Evolutionary conservation across 2,797 vertebrate genomes (phyloP).

Genomic region (Eleutherodactylus coqui): DNA sequence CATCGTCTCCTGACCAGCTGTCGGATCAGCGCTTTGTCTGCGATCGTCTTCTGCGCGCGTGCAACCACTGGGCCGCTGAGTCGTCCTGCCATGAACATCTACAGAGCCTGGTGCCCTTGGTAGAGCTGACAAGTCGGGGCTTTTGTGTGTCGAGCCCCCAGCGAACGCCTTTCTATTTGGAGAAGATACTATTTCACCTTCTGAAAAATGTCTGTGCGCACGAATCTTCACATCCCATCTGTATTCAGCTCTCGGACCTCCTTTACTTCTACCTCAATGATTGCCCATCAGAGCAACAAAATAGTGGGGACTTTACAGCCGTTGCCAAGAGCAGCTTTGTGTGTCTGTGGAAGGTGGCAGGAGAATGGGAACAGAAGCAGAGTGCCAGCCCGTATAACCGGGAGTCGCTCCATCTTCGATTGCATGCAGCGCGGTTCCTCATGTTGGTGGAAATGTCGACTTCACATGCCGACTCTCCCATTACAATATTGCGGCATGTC

Average conservation of each 20-base stretch:
- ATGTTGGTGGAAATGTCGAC: conserved; percentile 76
- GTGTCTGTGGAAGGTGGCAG: conserved; percentile 80
- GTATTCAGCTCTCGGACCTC: conserved; percentile 71
- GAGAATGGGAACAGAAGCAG: not conserved
- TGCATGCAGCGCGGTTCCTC: conserved; percentile 84
- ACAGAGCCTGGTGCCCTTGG: conserved; percentile 75
- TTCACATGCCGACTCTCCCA: conserved; percentile 66
- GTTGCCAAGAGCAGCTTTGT: conserved; percentile 79
- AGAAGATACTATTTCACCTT: conserved; percentile 89
- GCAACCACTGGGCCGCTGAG: conserved; percentile 80
- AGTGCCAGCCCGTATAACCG: conserved; percentile 7
- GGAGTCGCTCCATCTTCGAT: conserved; percentile 65
- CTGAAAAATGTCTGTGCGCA: conserved; percentile 76
- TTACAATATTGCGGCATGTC: conserved; percentile 67
- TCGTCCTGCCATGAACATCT: conserved; percentile 68
- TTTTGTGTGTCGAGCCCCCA: conserved; percentile 74
- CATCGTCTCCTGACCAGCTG: conserved; percentile 64
- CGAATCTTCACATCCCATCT: conserved; percentile 50
- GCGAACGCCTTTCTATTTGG: conserved; percentile 84
- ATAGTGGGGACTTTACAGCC: conserved; percentile 72
- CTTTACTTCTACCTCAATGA: conserved; percentile 77
- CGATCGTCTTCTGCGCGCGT: conserved; percentile 84
- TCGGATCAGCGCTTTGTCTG: conserved; percentile 74
- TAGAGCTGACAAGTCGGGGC: conserved; percentile 77
- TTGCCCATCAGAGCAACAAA: not conserved